Base-by-base conservation (phyloP, 37 sponge, comb jelly and placozoan species). In the Halisarca cf. caerulea region DNA sequence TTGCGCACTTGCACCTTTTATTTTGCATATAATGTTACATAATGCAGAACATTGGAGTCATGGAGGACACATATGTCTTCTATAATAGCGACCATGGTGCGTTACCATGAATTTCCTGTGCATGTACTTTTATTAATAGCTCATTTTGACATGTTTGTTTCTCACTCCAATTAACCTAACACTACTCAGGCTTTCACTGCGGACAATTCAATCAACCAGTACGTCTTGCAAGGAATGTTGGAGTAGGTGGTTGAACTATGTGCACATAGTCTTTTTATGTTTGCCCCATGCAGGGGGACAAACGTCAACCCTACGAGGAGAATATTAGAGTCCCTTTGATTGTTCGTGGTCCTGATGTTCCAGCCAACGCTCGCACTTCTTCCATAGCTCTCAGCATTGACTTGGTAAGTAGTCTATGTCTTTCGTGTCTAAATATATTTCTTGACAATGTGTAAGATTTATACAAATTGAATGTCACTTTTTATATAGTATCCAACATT, bases 221-320 rank as follows among this genome's bases (percentile, higher is more conserved):
- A 68, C 21, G 75, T 28, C 21, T 62, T 47, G 51, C 51, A 14
- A 11, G 6, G 51, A 14, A 6, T 47, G 11, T 47, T 47, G 6
- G 9, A 62, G 64, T 30, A 20, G 64, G 9, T 62, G 15, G 9
- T 6, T 47, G 51, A 14, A 47, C 51, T 47, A 11, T 47, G 11
- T 11, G 11, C 51, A 47, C 51, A 47, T n/a, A n/a, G n/a, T n/a
- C n/a, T n/a, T n/a, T n/a, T n/a, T n/a, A n/a, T n/a, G n/a, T n/a
- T n/a, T n/a, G n/a, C n/a, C n/a, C n/a, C n/a, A n/a, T n/a, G n/a
- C 51, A 89, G 94, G 94, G 94, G 36, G 94, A 93, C 69, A 93
- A 93, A 41, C 78, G 94, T 9, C 94, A 93, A 71, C 89, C 90
- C 2, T 94, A 94, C 89, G 95, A 94, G 55, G 91, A 91, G 68